phyloP scores from a whole-genome alignment of 2,113 vertebrate genomes.

The Prunella fulvescens region DNA sequence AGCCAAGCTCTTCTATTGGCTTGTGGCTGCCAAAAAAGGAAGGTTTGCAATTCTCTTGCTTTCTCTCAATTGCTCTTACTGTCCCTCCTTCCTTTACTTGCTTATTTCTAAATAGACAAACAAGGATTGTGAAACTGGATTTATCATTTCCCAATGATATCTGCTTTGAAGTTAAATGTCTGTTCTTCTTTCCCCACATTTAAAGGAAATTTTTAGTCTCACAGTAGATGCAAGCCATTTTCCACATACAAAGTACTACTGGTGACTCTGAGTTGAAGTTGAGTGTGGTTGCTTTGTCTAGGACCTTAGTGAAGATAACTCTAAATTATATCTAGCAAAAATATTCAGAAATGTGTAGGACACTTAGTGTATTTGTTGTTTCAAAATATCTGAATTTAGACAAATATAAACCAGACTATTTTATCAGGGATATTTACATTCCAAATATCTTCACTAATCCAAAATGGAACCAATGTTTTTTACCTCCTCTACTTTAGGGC shows the following conservation, averaged over 20 bases:
- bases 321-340: background rate
- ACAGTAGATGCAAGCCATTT: background rate
- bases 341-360: background rate
- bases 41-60: background rate
- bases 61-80: background rate
- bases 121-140: background rate
- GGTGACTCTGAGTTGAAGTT: background rate
- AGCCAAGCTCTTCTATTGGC: constrained; percentile 19
- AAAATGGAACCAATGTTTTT: background rate
- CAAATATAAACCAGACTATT: background rate
- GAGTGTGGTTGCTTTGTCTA: background rate
- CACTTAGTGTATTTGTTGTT: background rate
- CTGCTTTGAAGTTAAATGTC: background rate
- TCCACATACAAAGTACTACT: background rate
- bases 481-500: background rate
- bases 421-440: background rate
- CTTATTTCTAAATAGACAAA: background rate
- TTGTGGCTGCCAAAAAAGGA: background rate
- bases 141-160: background rate
- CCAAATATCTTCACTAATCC: constrained; percentile 15
- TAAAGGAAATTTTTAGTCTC: background rate
- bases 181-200: background rate
- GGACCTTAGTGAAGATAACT: background rate
- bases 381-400: background rate
- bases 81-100: background rate